phyloP scores from a whole-genome alignment of 1,140 invertebrate genomes.

The Oryctes rhinoceros region DNA sequence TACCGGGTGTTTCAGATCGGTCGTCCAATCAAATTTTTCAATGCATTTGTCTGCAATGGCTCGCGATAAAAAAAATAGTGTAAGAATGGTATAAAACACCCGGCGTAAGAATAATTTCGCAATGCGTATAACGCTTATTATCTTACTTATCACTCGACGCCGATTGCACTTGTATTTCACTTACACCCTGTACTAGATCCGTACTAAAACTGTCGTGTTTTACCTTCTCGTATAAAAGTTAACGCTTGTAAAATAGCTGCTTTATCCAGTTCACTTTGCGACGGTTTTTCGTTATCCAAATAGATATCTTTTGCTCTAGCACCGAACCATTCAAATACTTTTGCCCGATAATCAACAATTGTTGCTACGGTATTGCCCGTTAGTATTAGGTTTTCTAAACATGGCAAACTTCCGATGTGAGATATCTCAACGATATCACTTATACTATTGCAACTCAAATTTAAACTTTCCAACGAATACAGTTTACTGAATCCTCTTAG shows the following conservation, averaged over 20 bases:
- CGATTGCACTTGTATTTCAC: too few relatives aligned
- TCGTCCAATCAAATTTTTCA: too few relatives aligned
- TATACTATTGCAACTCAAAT: conserved; percentile 88
- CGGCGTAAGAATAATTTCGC: too few relatives aligned
- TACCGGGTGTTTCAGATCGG: too few relatives aligned
- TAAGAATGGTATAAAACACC: too few relatives aligned
- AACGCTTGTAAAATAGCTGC: conserved; percentile 89
- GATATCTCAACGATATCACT: conserved; percentile 82
- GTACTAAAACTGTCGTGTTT: conserved; percentile 50
- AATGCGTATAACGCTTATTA: too few relatives aligned
- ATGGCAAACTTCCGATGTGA: conserved; percentile 81
- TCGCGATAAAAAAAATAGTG: too few relatives aligned
- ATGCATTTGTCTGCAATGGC: too few relatives aligned
- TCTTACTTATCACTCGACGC: too few relatives aligned
- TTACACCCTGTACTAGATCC: too few relatives aligned
- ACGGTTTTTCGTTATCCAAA: conserved; percentile 86
- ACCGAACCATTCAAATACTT: conserved; percentile 85
- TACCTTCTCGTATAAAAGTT: conserved; percentile 64
- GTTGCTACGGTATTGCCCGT: conserved; percentile 90
- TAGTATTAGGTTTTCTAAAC: conserved; percentile 84
- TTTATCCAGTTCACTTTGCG: conserved; percentile 89
- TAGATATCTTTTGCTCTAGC: conserved; percentile 78
- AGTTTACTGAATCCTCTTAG: conserved; percentile 83
- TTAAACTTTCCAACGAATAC: conserved; percentile 83
- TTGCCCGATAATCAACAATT: conserved; percentile 88